These are phyloP conservation scores for Dolichopus griseipennis DNA, from an alignment of 2,888 invertebrate genomes.

Conservation along the genomic window DNA sequence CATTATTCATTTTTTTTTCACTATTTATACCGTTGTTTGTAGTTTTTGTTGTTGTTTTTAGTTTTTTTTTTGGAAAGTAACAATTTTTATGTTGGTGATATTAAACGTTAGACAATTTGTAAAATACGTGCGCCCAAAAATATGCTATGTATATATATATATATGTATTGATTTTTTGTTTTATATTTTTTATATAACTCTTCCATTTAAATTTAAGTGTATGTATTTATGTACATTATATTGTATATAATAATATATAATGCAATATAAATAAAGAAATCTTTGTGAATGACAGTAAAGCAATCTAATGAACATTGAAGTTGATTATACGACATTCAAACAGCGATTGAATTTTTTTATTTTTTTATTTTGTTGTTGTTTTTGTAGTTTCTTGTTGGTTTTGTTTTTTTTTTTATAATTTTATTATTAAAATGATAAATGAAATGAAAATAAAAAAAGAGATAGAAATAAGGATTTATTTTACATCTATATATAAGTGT, in stretches of 20 bases:
- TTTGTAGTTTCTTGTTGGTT: neutral
- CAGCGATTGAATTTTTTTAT: neutral
- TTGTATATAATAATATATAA: too few relatives aligned
- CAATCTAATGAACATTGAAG: conserved; percentile 6
- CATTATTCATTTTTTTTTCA: neutral
- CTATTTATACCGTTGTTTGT: too few relatives aligned
- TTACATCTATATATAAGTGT: neutral
- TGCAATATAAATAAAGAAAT: too few relatives aligned
- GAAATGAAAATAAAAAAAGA: neutral
- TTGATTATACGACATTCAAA: conserved; percentile 4
- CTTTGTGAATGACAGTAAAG: neutral
- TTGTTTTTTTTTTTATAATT: neutral
- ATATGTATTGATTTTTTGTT: too few relatives aligned
- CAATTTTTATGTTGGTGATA: neutral
- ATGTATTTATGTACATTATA: too few relatives aligned
- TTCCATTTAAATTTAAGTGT: too few relatives aligned
- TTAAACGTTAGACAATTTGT: neutral
- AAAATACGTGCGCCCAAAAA: neutral
- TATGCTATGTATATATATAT: too few relatives aligned
- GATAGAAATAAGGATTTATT: neutral
- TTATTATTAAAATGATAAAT: conserved; percentile 6
- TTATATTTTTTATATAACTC: too few relatives aligned
- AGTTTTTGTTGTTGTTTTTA: neutral
- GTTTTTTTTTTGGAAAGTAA: neutral
- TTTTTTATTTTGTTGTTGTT: neutral